Evolutionary conservation across 1,140 invertebrate species (phyloP).

Genomic region (Atopsyche davidsoni): DNA sequence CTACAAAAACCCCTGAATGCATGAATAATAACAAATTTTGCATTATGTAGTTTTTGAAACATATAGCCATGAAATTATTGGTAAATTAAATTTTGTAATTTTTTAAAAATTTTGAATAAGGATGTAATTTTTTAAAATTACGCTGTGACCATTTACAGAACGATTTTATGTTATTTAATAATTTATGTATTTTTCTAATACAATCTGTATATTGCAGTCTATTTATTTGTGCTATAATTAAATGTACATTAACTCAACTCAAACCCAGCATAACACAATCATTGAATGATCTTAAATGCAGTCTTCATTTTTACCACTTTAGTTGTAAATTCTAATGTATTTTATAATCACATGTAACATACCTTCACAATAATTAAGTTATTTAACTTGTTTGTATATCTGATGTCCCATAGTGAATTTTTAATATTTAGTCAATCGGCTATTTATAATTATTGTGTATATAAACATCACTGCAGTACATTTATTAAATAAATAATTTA

Average conservation of each 20-base stretch:
- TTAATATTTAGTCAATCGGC: constrained; percentile 19
- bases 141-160: too few relatives aligned
- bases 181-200: background rate
- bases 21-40: too few relatives aligned
- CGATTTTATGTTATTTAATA: too few relatives aligned
- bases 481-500: constrained; percentile 14
- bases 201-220: background rate
- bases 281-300: too few relatives aligned
- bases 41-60: too few relatives aligned
- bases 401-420: constrained; percentile 13
- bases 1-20: too few relatives aligned
- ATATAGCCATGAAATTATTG: too few relatives aligned
- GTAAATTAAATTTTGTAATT: too few relatives aligned
- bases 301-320: constrained; percentile 9
- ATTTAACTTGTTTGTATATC: constrained; percentile 24
- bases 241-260: background rate
- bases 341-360: constrained; percentile 19
- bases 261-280: too few relatives aligned
- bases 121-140: too few relatives aligned
- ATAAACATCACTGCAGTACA: constrained; percentile 11
- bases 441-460: too few relatives aligned
- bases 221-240: background rate
- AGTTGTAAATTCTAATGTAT: constrained; percentile 9
- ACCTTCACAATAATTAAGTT: constrained; percentile 17
- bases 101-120: too few relatives aligned